phyloP scores from a whole-genome alignment of 2,113 vertebrate species.

The Lathamus discolor region DNA sequence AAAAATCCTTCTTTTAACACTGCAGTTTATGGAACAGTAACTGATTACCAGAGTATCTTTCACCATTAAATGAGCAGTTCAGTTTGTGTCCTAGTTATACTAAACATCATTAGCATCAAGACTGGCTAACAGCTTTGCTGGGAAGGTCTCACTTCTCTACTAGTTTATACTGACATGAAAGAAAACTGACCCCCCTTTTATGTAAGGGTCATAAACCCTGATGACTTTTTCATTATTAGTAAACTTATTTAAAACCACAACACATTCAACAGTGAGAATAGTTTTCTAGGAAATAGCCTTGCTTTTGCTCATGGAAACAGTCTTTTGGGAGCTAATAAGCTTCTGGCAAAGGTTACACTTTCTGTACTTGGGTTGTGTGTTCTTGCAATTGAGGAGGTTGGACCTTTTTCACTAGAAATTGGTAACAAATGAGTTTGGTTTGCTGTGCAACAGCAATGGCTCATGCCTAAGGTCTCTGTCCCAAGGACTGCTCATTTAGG shows the following conservation, averaged over 20 bases:
- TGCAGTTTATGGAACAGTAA: neutral
- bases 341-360: neutral
- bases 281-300: neutral
- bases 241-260: neutral
- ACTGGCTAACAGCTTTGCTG: neutral
- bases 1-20: neutral
- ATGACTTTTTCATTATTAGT: neutral
- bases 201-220: neutral
- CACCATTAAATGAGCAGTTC: accelerated
- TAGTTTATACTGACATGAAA: neutral
- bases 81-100: neutral
- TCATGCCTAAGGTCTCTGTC: neutral
- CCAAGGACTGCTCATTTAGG: neutral
- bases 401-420: neutral
- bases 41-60: neutral
- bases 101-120: neutral
- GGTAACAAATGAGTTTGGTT: neutral
- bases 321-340: neutral
- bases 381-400: neutral
- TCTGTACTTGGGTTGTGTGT: neutral
- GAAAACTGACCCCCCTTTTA: accelerated
- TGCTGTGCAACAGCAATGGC: neutral
- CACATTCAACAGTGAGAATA: neutral
- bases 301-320: neutral
- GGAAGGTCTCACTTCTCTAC: neutral